Conservation (phyloP, 2,113 vertebrate species). For the Monopterus albus region DNA sequence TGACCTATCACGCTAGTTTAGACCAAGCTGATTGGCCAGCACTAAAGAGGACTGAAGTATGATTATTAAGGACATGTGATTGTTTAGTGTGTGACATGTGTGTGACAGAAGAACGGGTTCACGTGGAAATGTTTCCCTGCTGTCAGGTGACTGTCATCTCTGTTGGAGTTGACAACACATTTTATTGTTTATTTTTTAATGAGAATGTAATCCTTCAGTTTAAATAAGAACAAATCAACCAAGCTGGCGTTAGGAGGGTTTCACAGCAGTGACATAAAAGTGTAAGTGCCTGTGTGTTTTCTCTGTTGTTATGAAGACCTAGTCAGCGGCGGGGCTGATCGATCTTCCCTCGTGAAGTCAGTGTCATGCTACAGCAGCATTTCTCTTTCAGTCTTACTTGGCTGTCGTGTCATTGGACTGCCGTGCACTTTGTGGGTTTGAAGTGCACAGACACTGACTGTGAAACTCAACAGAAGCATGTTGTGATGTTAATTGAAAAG, state of each 20-base stretch:
- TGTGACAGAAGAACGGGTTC: conserved; percentile 9
- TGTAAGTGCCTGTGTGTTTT: conserved; percentile 51
- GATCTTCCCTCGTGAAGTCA: conserved; percentile 7
- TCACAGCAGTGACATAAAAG: neutral
- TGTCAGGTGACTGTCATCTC: neutral
- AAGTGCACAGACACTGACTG: neutral
- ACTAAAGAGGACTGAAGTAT: neutral
- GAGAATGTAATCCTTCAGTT: neutral
- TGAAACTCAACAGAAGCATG: neutral
- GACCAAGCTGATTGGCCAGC: conserved; percentile 6
- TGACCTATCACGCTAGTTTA: conserved; percentile 32
- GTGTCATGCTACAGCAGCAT: neutral
- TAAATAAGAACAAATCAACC: neutral
- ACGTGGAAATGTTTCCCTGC: neutral
- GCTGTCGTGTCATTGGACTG: no score
- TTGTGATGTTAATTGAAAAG: neutral
- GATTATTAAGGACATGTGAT: conserved; percentile 21
- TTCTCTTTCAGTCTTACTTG: neutral
- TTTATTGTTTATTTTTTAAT: conserved; percentile 1
- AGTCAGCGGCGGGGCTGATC: conserved; percentile 66
- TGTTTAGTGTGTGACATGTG: conserved; percentile 18
- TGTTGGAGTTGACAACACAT: no score
- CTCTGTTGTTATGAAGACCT: conserved; percentile 65
- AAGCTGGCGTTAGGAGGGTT: conserved; percentile 1
- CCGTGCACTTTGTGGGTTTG: conserved; percentile 6